These are phyloP conservation scores for Adelges cooleyi DNA, from an alignment of 1,140 invertebrate species.

Conservation along the genomic window DNA sequence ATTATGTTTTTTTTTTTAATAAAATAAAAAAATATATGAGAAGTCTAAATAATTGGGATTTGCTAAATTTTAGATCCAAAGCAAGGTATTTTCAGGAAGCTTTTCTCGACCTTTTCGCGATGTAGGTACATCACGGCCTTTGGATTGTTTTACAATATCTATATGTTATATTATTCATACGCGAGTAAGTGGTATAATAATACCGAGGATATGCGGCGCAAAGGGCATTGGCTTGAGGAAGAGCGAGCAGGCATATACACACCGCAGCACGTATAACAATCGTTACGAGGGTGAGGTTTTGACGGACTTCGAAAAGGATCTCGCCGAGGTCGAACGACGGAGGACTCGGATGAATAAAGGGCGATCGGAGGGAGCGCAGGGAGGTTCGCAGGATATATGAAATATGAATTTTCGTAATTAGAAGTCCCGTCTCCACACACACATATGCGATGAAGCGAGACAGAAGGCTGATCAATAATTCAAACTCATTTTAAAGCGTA, in stretches of 20 bases:
- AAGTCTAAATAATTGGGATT: too few species aligned
- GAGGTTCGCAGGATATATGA: slow-evolving; percentile 15
- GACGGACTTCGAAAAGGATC: slow-evolving; percentile 16
- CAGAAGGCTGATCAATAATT: slow-evolving; percentile 25
- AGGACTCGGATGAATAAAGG: neutral
- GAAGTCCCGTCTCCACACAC: slow-evolving; percentile 1
- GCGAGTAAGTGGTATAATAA: too few species aligned
- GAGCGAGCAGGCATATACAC: neutral
- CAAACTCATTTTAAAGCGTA: slow-evolving; percentile 23
- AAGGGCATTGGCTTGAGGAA: neutral
- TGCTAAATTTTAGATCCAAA: too few species aligned
- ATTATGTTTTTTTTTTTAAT: too few species aligned
- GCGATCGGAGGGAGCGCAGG: neutral
- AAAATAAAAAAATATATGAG: too few species aligned
- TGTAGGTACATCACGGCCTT: too few species aligned
- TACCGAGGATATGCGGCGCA: too few species aligned
- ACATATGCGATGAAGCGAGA: neutral
- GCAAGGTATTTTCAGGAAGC: too few species aligned
- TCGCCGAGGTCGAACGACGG: neutral
- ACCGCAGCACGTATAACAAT: neutral
- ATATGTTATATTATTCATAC: too few species aligned
- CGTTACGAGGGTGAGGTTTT: slow-evolving; percentile 20
- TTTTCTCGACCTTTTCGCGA: too few species aligned
- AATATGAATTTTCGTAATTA: slow-evolving; percentile 30
- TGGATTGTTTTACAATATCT: too few species aligned